A percentile compares a stretch with the other conserved stretches of the same genome.
phyloP scores from a whole-genome alignment of 2,113 vertebrate genomes.

The Catagonus wagneri region DNA sequence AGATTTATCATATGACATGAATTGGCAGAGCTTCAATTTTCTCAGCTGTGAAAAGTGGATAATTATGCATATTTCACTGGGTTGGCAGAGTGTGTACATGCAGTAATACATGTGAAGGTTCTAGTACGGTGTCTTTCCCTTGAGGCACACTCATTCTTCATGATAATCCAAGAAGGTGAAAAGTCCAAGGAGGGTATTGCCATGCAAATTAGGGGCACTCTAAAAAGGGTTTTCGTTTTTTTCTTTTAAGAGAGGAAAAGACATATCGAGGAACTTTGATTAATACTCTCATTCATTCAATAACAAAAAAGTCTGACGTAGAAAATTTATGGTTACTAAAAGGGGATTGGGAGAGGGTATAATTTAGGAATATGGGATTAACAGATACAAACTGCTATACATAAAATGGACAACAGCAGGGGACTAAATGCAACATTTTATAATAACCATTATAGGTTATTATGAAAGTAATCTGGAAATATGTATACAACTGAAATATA shows the following conservation, averaged over 20 bases:
- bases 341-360: not conserved
- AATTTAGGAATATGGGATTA: not conserved
- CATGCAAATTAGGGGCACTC: not conserved
- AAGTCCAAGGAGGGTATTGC: not conserved
- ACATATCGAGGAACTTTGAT: not conserved
- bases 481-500: no score
- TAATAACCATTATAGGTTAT: not conserved
- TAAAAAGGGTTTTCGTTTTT: not conserved
- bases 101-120: not conserved
- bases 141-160: not conserved
- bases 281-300: not conserved
- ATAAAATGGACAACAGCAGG: not conserved
- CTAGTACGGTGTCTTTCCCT: not conserved
- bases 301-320: not conserved
- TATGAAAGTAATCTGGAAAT: not conserved
- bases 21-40: not conserved
- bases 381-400: not conserved
- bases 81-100: not conserved
- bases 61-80: rapidly evolving
- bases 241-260: not conserved
- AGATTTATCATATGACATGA: not conserved
- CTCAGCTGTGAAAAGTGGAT: not conserved
- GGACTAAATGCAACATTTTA: no score
- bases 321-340: not conserved
- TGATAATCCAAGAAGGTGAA: not conserved